phyloP scores from a whole-genome alignment of 1,140 invertebrate species.

The Drosophila melanica region DNA sequence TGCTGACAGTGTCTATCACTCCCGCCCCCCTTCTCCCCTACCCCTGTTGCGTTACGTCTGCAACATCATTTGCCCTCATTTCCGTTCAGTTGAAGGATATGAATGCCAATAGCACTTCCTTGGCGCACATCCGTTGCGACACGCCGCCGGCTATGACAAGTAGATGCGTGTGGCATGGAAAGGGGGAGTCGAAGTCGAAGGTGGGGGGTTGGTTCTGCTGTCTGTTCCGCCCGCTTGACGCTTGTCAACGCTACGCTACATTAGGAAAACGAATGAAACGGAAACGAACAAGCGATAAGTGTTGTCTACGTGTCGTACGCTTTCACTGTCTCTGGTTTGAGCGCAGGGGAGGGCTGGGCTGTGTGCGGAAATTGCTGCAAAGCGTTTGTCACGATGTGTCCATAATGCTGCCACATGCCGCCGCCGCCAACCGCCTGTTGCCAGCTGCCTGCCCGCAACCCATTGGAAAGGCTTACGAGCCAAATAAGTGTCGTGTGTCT shows the following conservation, averaged over 20 bases:
- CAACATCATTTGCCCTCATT: slow-evolving; percentile 57
- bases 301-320: slow-evolving; percentile 71
- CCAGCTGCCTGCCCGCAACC: slow-evolving; percentile 13
- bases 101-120: slow-evolving; percentile 76
- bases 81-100: slow-evolving; percentile 70
- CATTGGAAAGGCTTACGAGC: slow-evolving; percentile 69
- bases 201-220: slow-evolving; percentile 4
- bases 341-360: not conserved
- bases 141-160: slow-evolving; percentile 30
- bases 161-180: not conserved
- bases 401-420: slow-evolving; percentile 59
- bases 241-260: slow-evolving; percentile 82
- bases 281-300: slow-evolving; percentile 83
- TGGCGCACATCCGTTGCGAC: slow-evolving; percentile 68
- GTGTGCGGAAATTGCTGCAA: slow-evolving; percentile 64
- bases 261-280: slow-evolving; percentile 80
- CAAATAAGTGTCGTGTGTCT: slow-evolving; percentile 79
- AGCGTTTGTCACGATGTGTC: slow-evolving; percentile 64
- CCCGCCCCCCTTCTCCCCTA: not conserved
- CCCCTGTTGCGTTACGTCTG: slow-evolving; percentile 7
- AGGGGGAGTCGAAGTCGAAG: not conserved
- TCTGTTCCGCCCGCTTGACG: slow-evolving; percentile 52
- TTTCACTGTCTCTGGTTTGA: slow-evolving; percentile 46
- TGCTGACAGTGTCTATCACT: slow-evolving; percentile 22
- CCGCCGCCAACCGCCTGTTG: slow-evolving; percentile 17